A percentile compares a stretch with the other conserved stretches of the same genome.
phyloP scores from a whole-genome alignment of 2,113 vertebrate genomes.

The Larimichthys crocea region DNA sequence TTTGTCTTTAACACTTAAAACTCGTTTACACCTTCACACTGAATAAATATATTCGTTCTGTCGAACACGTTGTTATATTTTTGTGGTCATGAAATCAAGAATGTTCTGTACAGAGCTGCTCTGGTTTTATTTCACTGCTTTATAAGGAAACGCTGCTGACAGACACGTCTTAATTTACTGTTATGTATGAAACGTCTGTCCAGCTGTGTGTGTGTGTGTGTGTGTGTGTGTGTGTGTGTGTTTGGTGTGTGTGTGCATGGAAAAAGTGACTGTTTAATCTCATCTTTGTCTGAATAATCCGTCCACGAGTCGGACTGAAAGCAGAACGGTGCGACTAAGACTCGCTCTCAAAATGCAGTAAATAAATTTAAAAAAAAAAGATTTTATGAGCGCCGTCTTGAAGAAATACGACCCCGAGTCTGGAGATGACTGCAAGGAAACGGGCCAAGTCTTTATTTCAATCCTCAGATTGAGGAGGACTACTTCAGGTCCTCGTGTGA shows the following conservation, averaged over 20 bases:
- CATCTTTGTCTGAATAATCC: slow-evolving; percentile 46
- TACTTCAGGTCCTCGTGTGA: slow-evolving; percentile 30
- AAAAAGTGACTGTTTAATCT: slow-evolving; percentile 69
- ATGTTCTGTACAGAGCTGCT: slow-evolving; percentile 7
- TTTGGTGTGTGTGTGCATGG: slow-evolving; percentile 50
- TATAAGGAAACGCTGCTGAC: slow-evolving; percentile 77
- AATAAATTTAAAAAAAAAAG: slow-evolving; percentile 19
- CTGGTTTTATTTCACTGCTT: slow-evolving; percentile 70
- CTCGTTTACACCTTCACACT: background rate
- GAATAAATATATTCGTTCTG: slow-evolving; percentile 10
- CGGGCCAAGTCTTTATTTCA: background rate
- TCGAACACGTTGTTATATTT: background rate
- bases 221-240: slow-evolving; percentile 31
- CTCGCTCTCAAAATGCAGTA: slow-evolving; percentile 35
- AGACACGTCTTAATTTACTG: slow-evolving; percentile 63
- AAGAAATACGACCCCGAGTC: background rate
- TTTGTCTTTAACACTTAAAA: background rate
- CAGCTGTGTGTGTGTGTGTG: slow-evolving; percentile 35
- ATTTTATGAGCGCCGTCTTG: background rate
- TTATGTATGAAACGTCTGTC: slow-evolving; percentile 55
- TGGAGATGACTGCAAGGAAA: background rate
- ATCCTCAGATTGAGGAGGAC: slow-evolving; percentile 10
- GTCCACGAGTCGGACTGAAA: slow-evolving; percentile 42
- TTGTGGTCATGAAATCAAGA: background rate
- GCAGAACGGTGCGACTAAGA: slow-evolving; percentile 36